Conservation (phyloP, 2,888 invertebrate species). For the Eustalomyia histrio region DNA sequence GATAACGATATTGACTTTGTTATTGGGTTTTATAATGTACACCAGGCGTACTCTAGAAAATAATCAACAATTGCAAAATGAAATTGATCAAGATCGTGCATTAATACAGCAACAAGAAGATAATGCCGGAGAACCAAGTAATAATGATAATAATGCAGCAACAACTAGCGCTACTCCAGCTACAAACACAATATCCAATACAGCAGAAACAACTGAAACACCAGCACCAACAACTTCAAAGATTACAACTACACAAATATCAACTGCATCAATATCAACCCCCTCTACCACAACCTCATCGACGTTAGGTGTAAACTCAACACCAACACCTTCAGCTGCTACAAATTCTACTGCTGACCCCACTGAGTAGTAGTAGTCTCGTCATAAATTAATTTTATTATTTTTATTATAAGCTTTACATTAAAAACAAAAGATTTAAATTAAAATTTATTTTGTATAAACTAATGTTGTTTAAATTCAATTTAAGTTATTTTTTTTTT, state of each 20-base stretch:
- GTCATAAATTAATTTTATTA: conserved; percentile 62
- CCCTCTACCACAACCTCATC: conserved; percentile 55
- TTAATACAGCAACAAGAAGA: conserved; percentile 55
- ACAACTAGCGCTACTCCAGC: conserved; percentile 11
- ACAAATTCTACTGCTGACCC: conserved; percentile 71
- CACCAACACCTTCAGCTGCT: conserved; percentile 61
- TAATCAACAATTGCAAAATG: conserved; percentile 59
- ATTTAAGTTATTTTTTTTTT: background rate
- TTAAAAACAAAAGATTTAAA: conserved; percentile 24
- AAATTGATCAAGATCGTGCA: conserved; percentile 49
- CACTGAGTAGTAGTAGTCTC: conserved; percentile 73
- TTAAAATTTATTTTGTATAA: conserved; percentile 25
- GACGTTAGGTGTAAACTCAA: conserved; percentile 35
- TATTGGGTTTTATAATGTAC: conserved; percentile 91
- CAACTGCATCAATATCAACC: conserved; percentile 31
- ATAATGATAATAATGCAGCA: conserved; percentile 57
- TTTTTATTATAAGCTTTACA: conserved; percentile 27
- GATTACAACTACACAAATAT: background rate
- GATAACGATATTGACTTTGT: conserved; percentile 88
- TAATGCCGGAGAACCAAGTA: conserved; percentile 38
- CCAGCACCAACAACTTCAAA: conserved; percentile 23
- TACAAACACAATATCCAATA: conserved; percentile 21
- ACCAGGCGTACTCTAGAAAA: conserved; percentile 83
- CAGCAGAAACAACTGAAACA: conserved; percentile 25
- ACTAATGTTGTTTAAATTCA: conserved; percentile 18